These are phyloP conservation scores for Schizothorax lantsangensis DNA, from an alignment of 2,797 vertebrate genomes.

Conservation along the genomic window DNA sequence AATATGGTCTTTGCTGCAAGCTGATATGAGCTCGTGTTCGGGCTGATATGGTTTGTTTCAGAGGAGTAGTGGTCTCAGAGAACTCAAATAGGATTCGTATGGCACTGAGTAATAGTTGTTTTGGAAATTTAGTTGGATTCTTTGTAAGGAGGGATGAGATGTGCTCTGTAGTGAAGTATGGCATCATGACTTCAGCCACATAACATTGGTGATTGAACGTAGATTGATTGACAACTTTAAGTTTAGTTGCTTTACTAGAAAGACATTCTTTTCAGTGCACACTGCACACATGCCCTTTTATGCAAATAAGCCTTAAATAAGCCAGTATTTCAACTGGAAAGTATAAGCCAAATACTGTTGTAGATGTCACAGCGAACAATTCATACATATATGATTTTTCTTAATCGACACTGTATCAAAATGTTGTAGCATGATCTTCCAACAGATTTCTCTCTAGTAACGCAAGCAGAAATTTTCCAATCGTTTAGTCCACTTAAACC, in stretches of 20 bases:
- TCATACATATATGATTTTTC: too few species aligned
- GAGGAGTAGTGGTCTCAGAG: slow-evolving; percentile 7
- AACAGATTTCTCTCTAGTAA: not conserved
- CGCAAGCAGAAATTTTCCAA: too few species aligned
- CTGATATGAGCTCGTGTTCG: slow-evolving; percentile 35
- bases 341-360: too few species aligned
- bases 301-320: too few species aligned
- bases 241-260: not conserved
- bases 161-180: not conserved
- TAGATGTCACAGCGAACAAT: not conserved
- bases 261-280: not conserved
- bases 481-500: too few species aligned
- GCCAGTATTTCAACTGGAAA: too few species aligned
- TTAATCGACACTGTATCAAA: not conserved
- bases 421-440: not conserved
- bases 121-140: slow-evolving; percentile 5
- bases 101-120: slow-evolving; percentile 37
- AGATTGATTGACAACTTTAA: not conserved
- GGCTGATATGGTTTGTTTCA: slow-evolving; percentile 39
- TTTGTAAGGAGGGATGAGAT: not conserved
- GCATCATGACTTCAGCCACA: not conserved
- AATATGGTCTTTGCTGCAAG: slow-evolving; percentile 41
- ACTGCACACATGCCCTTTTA: not conserved
- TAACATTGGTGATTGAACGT: not conserved
- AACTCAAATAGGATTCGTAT: slow-evolving; percentile 21